phyloP scores from a whole-genome alignment of 2,113 vertebrate genomes.

The Saccopteryx leptura region DNA sequence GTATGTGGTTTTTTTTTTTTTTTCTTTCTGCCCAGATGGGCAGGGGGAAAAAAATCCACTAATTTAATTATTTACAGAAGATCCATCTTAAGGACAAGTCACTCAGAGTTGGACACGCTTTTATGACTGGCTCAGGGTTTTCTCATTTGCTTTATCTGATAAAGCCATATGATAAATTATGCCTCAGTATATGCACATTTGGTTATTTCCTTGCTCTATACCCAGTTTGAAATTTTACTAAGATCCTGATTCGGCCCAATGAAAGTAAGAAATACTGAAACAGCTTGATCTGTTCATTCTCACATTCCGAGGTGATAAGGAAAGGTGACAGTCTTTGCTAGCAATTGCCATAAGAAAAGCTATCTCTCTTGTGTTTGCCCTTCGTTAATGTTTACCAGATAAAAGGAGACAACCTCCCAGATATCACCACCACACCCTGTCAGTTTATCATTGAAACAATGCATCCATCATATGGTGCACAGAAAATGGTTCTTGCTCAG shows the following conservation, averaged over 20 bases:
- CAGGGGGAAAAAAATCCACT: conserved; percentile 59
- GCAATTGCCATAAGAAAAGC: background rate
- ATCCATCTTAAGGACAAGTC: conserved; percentile 83
- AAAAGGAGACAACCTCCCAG: conserved; percentile 58
- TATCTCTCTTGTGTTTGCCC: conserved; percentile 34
- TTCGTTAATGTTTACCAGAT: conserved; percentile 58
- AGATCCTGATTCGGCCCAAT: background rate
- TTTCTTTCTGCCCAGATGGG: conserved; percentile 68
- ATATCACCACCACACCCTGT: conserved; percentile 19
- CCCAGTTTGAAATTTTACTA: conserved; percentile 66
- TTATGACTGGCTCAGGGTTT: conserved; percentile 76
- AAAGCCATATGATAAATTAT: conserved; percentile 82
- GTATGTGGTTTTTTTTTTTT: conserved; percentile 46
- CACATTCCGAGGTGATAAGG: conserved; percentile 59
- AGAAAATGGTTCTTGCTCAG: background rate
- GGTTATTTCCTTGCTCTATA: conserved; percentile 72
- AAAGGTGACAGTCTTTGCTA: conserved; percentile 54
- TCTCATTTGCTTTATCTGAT: conserved; percentile 81
- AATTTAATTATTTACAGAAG: conserved; percentile 87
- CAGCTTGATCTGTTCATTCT: conserved; percentile 67
- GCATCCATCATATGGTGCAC: background rate
- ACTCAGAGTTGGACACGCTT: conserved; percentile 80
- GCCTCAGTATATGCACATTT: conserved; percentile 2
- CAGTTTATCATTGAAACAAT: background rate
- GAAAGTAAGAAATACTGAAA: conserved; percentile 53